Evolutionary conservation across 2,113 vertebrate genomes (phyloP).

Genomic region (Collichthys lucidus): DNA sequence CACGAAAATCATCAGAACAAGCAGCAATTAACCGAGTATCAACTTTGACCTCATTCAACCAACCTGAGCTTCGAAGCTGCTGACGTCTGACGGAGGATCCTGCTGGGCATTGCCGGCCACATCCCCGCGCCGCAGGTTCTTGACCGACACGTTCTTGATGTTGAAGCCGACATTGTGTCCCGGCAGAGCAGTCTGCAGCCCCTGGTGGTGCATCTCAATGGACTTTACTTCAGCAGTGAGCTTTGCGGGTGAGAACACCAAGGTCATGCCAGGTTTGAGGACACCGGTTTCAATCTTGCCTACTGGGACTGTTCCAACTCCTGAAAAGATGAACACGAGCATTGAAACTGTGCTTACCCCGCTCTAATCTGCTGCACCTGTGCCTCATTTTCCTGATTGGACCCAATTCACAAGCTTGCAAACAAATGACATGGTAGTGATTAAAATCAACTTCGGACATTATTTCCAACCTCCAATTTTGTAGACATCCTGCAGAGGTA

Average conservation of each 20-base stretch:
- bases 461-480: slow-evolving; percentile 84
- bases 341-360: not conserved
- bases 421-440: not conserved
- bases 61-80: slow-evolving; percentile 84
- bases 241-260: slow-evolving; percentile 82
- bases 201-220: slow-evolving; percentile 83
- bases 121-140: slow-evolving; percentile 81
- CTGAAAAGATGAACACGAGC: slow-evolving; percentile 49
- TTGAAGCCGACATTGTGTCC: slow-evolving; percentile 86
- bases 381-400: not conserved
- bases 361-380: not conserved
- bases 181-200: slow-evolving; percentile 77
- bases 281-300: slow-evolving; percentile 83
- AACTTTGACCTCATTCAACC: not conserved
- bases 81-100: slow-evolving; percentile 84
- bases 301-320: slow-evolving; percentile 81
- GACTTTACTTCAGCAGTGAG: slow-evolving; percentile 84
- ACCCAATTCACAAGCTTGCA: not conserved
- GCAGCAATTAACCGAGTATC: not conserved
- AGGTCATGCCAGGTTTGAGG: slow-evolving; percentile 85
- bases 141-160: slow-evolving; percentile 83
- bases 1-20: fast-evolving
- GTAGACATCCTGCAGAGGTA: slow-evolving; percentile 88
- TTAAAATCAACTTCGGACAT: not conserved
- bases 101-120: slow-evolving; percentile 85